Conservation (phyloP, 2,113 vertebrate genomes). For the Neolamprologus cancellatus region DNA sequence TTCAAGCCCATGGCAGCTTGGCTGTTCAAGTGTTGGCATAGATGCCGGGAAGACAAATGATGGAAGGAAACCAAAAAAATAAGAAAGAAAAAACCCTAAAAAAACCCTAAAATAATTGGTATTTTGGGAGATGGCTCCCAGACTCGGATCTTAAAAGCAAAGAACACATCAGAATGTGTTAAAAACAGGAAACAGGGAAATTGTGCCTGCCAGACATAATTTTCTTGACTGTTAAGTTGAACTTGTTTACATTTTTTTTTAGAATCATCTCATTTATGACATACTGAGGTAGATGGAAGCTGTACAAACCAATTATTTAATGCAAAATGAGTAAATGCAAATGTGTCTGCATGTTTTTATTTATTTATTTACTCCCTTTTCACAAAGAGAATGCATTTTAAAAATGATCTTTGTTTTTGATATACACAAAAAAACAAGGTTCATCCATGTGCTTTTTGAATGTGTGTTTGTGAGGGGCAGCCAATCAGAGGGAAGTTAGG, state of each 20-base stretch:
- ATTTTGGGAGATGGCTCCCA: neutral
- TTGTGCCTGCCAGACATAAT: neutral
- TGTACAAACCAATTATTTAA: neutral
- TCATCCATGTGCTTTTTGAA: neutral
- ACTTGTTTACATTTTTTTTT: neutral
- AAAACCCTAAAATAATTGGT: conserved; percentile 17
- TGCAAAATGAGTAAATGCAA: neutral
- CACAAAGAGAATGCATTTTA: neutral
- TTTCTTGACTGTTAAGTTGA: neutral
- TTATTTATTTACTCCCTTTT: neutral
- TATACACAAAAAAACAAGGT: rapidly evolving
- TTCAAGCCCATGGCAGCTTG: neutral
- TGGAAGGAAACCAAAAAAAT: neutral
- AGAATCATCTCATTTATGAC: rapidly evolving
- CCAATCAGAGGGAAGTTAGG: neutral
- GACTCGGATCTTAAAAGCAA: neutral
- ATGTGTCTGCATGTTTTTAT: rapidly evolving
- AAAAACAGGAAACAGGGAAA: neutral
- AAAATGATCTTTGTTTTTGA: neutral
- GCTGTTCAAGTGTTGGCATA: neutral
- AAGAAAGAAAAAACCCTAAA: neutral
- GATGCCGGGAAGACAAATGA: conserved; percentile 14
- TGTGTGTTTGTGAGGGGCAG: neutral
- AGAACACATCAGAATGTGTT: neutral
- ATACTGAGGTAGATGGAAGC: neutral